Base-by-base conservation (phyloP, 2,797 vertebrate genomes). In the Spea hammondii region DNA sequence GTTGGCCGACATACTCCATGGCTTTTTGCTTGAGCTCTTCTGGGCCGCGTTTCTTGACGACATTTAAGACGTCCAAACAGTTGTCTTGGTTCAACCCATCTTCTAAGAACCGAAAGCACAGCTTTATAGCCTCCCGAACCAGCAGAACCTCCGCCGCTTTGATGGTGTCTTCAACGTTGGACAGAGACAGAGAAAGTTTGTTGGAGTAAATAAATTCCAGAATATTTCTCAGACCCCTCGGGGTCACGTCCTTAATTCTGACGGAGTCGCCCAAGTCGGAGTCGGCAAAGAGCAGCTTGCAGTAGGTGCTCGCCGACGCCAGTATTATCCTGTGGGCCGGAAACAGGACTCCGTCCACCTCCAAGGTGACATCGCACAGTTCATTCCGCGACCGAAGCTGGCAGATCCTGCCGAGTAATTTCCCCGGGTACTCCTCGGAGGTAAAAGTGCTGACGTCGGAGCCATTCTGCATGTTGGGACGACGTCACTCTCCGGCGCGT, bases 161-260 rank as follows among this genome's bases (percentile, higher is more conserved):
- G 57, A 88, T 84, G 32, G 87, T 88, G 53, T 89, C 89, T 68
- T 89, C 88, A 0, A 88, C 49, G 2, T 79, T 88, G 75, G 83
- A 72, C 46, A 89, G 70, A 0, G 83, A 86, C 9, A 88, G 83
- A 0, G 83, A 60, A 4, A 91, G 81, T 47, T 67, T 79, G 76
- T 84, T 86, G 62, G 86, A 87, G 76, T 89, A 91, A 8, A 90
- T 78, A 72, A 91, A 90, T 69, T 85, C 76, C 53, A 90, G 84
- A 48, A 90, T 72, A 0, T 84, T 87, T 13, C 72, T 79, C 45
- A 91, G 84, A 4, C 89, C 84, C 0, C 59, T 62, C 46, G 88
- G 84, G 0, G 83, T 87, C 67, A 88, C 65, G 0, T 81, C 70
- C 4, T 84, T 70, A 66, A 91, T 66, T 12, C 0, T 78, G 50